These are phyloP conservation scores for Drosophila pruinosa DNA, from an alignment of 1,140 invertebrate genomes.

Conservation along the genomic window DNA sequence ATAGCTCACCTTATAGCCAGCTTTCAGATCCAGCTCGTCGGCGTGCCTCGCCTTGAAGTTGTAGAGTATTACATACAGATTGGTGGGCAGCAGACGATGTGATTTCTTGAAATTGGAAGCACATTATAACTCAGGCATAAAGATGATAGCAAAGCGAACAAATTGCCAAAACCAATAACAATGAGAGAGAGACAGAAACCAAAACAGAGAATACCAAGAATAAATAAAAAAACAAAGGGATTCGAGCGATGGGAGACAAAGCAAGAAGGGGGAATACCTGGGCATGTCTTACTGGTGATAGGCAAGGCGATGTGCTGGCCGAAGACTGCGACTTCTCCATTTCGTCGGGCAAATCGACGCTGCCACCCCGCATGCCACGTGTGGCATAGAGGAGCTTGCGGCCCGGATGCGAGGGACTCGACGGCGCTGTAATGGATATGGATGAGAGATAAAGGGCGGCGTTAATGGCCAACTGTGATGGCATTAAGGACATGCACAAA, in stretches of 20 bases:
- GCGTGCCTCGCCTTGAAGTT: slow-evolving; percentile 96
- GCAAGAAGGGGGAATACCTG: slow-evolving; percentile 67
- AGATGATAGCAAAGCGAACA: slow-evolving; percentile 3
- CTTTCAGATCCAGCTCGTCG: slow-evolving; percentile 96
- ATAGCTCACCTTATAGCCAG: slow-evolving; percentile 90
- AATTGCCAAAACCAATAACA: not conserved
- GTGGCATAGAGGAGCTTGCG: slow-evolving; percentile 88
- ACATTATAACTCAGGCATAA: slow-evolving; percentile 28
- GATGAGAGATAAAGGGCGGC: slow-evolving; percentile 26
- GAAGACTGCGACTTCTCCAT: slow-evolving; percentile 95
- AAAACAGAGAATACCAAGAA: not conserved
- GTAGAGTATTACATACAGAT: slow-evolving; percentile 97
- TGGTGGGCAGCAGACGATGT: slow-evolving; percentile 93
- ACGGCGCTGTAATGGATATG: slow-evolving; percentile 88
- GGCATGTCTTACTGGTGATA: slow-evolving; percentile 89
- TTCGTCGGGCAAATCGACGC: slow-evolving; percentile 95
- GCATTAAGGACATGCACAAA: slow-evolving; percentile 16
- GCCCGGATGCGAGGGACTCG: slow-evolving; percentile 91
- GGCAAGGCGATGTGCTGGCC: slow-evolving; percentile 95
- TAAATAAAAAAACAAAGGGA: slow-evolving; percentile 16
- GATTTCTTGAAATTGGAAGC: slow-evolving; percentile 87
- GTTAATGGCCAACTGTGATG: slow-evolving; percentile 30
- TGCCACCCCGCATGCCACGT: slow-evolving; percentile 93
- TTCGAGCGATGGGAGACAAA: slow-evolving; percentile 9
- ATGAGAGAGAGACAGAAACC: not conserved